Evolutionary conservation across 2,888 invertebrate species (phyloP), one percentile per base, ranked within the genome.

Genomic region (Hydropsyche betteni): DNA sequence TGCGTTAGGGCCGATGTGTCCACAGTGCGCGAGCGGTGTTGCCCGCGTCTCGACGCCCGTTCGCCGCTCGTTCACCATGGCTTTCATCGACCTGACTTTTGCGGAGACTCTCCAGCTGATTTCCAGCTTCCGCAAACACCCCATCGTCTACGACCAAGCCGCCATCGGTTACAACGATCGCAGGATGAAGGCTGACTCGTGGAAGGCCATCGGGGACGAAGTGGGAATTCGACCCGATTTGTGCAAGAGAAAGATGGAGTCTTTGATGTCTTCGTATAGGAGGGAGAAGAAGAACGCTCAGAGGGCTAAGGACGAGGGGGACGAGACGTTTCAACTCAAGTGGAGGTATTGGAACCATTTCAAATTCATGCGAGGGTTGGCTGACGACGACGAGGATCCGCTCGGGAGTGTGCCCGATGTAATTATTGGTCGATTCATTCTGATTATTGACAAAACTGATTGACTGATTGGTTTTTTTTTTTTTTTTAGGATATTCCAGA

Each of bases 321-420:
- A 55, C 36, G 53, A 33, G 10, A n/a, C 34, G 33, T 70, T 51
- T 14, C 52, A 70, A 33, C 72, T 55, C 38, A 38, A 74, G 5
- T 77, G 79, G 77, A 76, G 75, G 64, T 79, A 76, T 53, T 79
- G 79, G 79, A 79, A 79, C 61, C 76, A 74, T 16, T 77, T 79
- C 51, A 79, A 79, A 69, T 79, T 79, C 64, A 24, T 77, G 64
- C 58, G 79, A 44, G 79, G 79, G 14, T 64, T 79, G 14, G 70
- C 75, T 14, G 79, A 79, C 53, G 77, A 76, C n/a, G 77, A 79
- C 10, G 76, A 77, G 24, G 79, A 79, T 51, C 79, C 79, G 6
- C 53, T 79, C 14, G 79, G 77, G n/a, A 74, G 68, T 24, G 77
- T 75, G 10, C 76, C 79, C 16, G 77, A 79, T 36, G 72, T 72